Base-by-base conservation (phyloP, 2,113 vertebrate species). In the Callipepla squamata region DNA sequence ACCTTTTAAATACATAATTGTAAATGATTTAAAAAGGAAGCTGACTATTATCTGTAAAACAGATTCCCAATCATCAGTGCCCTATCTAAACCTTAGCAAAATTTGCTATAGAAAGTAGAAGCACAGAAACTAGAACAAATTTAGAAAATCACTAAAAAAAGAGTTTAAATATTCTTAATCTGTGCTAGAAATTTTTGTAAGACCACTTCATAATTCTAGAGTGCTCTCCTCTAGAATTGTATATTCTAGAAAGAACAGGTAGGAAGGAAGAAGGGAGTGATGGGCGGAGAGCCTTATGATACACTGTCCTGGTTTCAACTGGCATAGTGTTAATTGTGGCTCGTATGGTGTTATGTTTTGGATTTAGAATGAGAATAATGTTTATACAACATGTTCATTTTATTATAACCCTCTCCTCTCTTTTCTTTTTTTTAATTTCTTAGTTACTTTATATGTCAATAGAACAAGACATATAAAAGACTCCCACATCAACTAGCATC, bases 361-460 rank as follows among this genome's bases (percentile, higher is more conserved):
- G 14, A 53, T 53, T 53, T 28, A 53, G 51, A 16, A 28, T 16
- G 14, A 53, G 26, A 53, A 53, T 16, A 28, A 28, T 28, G 4
- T 53, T 13, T 40, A 40, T 40, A 40, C 96, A 97, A 87, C 95
- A 95, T 80, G 90, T 96, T 83, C 50, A 44, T 97, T 97, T 97
- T 95, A 96, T 97, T 97, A 96, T 51, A 66, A 92, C 7, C 34
- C 47, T 77, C 59, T 66, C 61, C 51, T 91, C 32, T 87, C 34
- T 81, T 83, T 80, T 82, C 91, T 51, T 51, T 32, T 20, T 25
- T 57, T 18, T 4, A 11, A 85, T 94, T 94, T 83, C n/a, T 84
- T 85, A 92, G 63, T 89, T 96, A 70, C 80, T 93, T 94, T 73
- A 94, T 62, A 70, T 95, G 78, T 87, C 63, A 87, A 3, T 89